Evolutionary conservation across 2,113 vertebrate species (phyloP).

Genomic region (Hypomesus transpacificus): DNA sequence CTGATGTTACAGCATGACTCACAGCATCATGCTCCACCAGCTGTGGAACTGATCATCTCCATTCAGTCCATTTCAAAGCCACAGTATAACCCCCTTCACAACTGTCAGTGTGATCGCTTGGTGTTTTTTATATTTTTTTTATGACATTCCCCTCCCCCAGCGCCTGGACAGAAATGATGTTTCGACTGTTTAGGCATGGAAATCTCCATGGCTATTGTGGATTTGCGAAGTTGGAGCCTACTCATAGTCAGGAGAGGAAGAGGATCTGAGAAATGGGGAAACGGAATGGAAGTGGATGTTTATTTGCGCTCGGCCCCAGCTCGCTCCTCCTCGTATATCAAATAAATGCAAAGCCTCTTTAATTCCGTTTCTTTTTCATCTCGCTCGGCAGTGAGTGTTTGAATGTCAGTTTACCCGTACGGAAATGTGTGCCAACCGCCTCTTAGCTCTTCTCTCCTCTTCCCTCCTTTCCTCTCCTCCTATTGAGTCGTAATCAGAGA

Average conservation of each 20-base stretch:
- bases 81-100: not conserved
- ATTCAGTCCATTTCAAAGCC: too few relatives aligned
- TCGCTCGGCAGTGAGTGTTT: slow-evolving; percentile 1
- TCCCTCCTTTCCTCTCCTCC: not conserved
- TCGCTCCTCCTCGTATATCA: not conserved
- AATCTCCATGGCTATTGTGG: too few relatives aligned
- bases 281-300: not conserved
- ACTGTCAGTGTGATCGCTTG: slow-evolving; percentile 10
- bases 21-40: too few relatives aligned
- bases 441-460: slow-evolving; percentile 8
- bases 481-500: not conserved
- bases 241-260: too few relatives aligned
- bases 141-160: too few relatives aligned
- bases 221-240: too few relatives aligned
- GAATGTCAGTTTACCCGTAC: slow-evolving; percentile 21
- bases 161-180: too few relatives aligned
- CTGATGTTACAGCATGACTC: too few relatives aligned
- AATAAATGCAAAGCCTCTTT: slow-evolving; percentile 14
- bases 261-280: too few relatives aligned
- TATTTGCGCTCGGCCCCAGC: not conserved
- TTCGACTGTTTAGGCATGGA: too few relatives aligned
- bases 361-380: not conserved
- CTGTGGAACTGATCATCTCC: too few relatives aligned
- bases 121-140: slow-evolving; percentile 23
- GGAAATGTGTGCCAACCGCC: too few relatives aligned